Evolutionary conservation across 2,888 invertebrate genomes (phyloP), one percentile per base, ranked within the genome.

Genomic region (Doris montereyensis): DNA sequence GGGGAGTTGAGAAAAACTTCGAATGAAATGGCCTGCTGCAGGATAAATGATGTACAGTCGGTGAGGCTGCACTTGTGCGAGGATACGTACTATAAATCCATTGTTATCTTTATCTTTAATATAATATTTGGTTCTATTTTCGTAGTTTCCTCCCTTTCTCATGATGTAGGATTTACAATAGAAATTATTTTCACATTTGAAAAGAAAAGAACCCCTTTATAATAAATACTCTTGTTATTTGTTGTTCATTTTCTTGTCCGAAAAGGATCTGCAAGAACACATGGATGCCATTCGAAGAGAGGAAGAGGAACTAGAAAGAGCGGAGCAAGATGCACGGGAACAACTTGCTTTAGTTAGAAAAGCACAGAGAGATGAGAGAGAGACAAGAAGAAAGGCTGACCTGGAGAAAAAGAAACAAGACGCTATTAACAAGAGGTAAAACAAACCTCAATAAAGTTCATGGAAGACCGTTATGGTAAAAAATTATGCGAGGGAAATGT

Each of bases 291-390:
- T 88, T 62, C 82, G 85, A 65, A 79, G 81, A 60, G 87, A 88
- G 67, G 89, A 86, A 32, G 85, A 85, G n/a, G 86, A 86, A 62
- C 83, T 88, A 26, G 84, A 85, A 77, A 79, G 83, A 74, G 86
- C 87, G 0, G 88, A 89, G 74, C 87, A 88, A 70, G 88, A 89
- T 60, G 89, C 87, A 0, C 80, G 86, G 60, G 79, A 83, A 24
- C 85, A 85, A n/a, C 81, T 89, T 71, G 84, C 83, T 13, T 85
- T 84, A 60, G 82, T 85, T 0, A 82, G 87, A 34, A 84, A 83
- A 68, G 80, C 79, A 32, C 87, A 87, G 67, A 76, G 88, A 8
- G 88, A 87, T 34, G 88, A 89, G 77, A 81, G 88, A 68, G 88
- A 89, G 24, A 73, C 75, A 0, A 77, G 86, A n/a, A 82, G 87